Base-by-base conservation (phyloP, 2,113 vertebrate species). In the Gavialis gangeticus region DNA sequence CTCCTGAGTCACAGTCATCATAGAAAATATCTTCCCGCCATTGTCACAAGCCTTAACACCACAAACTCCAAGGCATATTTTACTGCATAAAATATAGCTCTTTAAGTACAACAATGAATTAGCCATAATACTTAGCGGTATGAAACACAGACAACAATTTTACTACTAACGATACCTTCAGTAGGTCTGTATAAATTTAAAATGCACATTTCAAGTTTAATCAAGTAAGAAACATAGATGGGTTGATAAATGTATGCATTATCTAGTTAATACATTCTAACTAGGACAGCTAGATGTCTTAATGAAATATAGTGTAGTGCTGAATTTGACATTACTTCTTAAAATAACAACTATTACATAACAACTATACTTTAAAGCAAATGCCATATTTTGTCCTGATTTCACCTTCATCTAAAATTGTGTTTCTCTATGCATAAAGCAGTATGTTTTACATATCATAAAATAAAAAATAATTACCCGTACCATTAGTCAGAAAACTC, bases 271-370 rank as follows among this genome's bases (percentile, higher is more conserved):
- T 75, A 90, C n/a, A 17, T 85, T 94, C 82, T 81, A 91, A 89
- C 60, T 46, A 71, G 90, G 67, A 80, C 0, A 94, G 91, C 77
- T 37, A 27, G 64, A 94, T 58, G 77, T 92, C 62, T 28, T 63
- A 85, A 64, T 19, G 58, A 95, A 77, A 84, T 80, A 82, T 55
- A 64, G 46, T 22, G 75, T 1, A 0, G 75, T 82, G 12, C 19
- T 75, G 82, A 75, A 89, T 94, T 88, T 89, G 79, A 92, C 93
- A 75, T 63, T 79, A 85, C 89, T 87, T 87, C 88, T 58, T 85
- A 73, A 4, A 21, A 85, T 78, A 75, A 91, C 59, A 88, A 86
- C 95, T 93, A 93, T 92, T 86, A 92, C 81, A 73, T 94, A 79
- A 84, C 81, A 56, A 60, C 87, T 60, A 80, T 76, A 85, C 75